Evolutionary conservation across 2,888 invertebrate species (phyloP), one percentile per base, ranked within the genome.

Genomic region (Drosophila pseudotakahashii): DNA sequence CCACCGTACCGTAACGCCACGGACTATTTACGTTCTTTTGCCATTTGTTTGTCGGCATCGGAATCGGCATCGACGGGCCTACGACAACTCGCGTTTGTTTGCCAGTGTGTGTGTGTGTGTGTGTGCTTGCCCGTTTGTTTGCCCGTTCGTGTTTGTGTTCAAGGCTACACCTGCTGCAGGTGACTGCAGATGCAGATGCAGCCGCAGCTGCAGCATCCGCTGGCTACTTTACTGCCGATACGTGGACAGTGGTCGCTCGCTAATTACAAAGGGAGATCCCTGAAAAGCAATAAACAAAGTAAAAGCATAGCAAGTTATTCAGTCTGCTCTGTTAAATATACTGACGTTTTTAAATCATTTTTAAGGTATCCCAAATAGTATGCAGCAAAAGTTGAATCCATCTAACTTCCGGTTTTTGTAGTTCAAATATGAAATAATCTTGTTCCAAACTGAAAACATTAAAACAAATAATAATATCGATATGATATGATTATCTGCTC

Each of bases 151-250:
- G 30, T 36, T 19, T 57, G 54, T 53, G 41, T 73, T 71, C 67
- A 71, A 71, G 70, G 70, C 70, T 71, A 44, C 54, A 71, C 73
- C 70, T 71, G 73, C 70, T 62, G 70, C 73, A 70, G 69, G 68
- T 63, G 62, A 63, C 16, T 63, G 62, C 63, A 62, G 60, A 32
- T 63, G 62, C 63, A 62, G 60, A 32, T 60, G 61, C 59, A 41
- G 60, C 23, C 45, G 61, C 59, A 50, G 37, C 41, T 34, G 30
- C 41, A 59, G 72, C 72, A 53, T 51, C 73, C 54, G 73, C 32
- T 70, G 59, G 70, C 68, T 52, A 59, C 39, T 58, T 68, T 69
- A 68, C 45, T 45, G 54, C 36, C 39, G 26, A 59, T 52, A 53
- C 47, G 39, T 51, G 51, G 52, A 48, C 41, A 62, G 62, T 47